Evolutionary conservation across 1,140 invertebrate genomes (phyloP).

Genomic region (Pomacea maculata): DNA sequence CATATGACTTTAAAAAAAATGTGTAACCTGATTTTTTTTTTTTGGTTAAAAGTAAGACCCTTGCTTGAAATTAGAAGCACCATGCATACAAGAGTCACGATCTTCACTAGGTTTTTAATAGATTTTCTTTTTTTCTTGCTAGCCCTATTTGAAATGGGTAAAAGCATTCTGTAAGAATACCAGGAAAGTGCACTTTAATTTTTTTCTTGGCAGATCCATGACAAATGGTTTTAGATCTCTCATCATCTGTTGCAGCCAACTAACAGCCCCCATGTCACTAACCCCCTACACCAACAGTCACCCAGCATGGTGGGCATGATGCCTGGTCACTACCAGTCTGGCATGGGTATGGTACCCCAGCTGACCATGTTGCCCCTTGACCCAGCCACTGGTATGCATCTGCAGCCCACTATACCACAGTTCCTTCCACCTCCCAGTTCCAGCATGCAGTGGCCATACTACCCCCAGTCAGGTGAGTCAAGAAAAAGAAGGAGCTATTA

Average conservation of each 20-base stretch:
- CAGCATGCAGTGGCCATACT: slow-evolving; percentile 50
- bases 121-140: no score
- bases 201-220: neutral
- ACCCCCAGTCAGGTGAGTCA: slow-evolving; percentile 45
- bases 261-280: neutral
- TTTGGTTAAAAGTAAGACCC: no score
- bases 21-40: no score
- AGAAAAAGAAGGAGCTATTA: neutral
- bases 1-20: no score
- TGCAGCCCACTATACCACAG: slow-evolving; percentile 1
- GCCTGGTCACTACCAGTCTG: slow-evolving; percentile 15
- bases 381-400: slow-evolving; percentile 15
- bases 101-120: no score
- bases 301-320: slow-evolving; percentile 15
- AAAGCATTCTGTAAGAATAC: neutral
- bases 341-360: slow-evolving; percentile 20
- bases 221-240: no score
- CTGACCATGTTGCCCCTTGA: slow-evolving; percentile 20
- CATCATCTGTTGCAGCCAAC: neutral
- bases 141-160: neutral
- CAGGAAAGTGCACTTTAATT: neutral
- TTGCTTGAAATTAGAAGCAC: no score
- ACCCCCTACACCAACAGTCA: neutral
- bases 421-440: slow-evolving; percentile 12
- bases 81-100: no score